Evolutionary conservation across 1,140 invertebrate genomes (phyloP), one percentile per base, ranked within the genome.

Genomic region (Atta texana): DNA sequence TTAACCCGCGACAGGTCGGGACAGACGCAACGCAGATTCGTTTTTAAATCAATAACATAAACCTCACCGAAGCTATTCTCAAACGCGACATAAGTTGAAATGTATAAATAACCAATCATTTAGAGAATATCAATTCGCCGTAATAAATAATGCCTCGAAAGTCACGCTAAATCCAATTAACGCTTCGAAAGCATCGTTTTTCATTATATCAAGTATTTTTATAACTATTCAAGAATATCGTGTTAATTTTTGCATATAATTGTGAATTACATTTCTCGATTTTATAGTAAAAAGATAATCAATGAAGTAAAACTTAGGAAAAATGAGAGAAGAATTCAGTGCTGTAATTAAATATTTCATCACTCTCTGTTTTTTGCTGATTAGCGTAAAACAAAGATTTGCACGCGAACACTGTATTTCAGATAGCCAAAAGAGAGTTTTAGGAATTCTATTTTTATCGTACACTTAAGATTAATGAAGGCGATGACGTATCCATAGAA

Each of bases 31-130:
- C 51, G 66, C 69, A 24, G 24, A 53, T 63, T 2, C 18, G 39
- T 69, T 77, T 63, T 63, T 63, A 78, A 78, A 86, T 64, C 21
- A 59, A 87, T 63, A 63, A 75, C 51, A 34, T 75, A 61, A 75
- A 84, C 55, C 55, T 74, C 53, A 61, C 18, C 18, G 24, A 28
- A 34, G 68, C 68, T 28, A 24, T 63, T 84, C 55, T 61, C n/a
- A 51, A 61, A 63, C 28, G 16, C n/a, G n/a, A 72, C 14, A 16
- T 75, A 61, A 75, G n/a, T 8, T 74, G n/a, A 75, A 51, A 75
- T 14, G n/a, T 61, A 49, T 61, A 49, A 84, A 75, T 51, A 84
- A 84, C 7, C 69, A 16, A n/a, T 69, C 39, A 34, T 2, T 78
- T 57, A 16, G 63, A 5, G n/a, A 55, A 39, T 68, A 55, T 24